Percentiles rank a stretch among this genome's conserved stretches.
Conservation (phyloP, 2,797 vertebrate species). For the Sebastes reedi region DNA sequence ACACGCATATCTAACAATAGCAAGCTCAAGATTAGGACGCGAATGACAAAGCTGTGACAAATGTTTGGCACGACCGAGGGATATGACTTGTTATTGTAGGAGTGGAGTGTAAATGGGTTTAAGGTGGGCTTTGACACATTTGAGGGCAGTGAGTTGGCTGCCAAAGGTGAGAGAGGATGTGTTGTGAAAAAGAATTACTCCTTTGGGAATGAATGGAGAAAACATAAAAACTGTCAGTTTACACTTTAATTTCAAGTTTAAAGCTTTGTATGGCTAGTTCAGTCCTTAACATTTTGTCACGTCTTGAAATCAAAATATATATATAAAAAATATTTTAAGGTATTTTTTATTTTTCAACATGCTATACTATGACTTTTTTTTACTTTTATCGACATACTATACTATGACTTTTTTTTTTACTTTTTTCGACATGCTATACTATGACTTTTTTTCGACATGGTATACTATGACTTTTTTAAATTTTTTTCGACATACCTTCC, state of each 20-base stretch:
- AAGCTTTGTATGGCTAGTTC: neutral
- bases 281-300: neutral
- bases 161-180: neutral
- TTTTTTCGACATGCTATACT: no score
- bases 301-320: no score
- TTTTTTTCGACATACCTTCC: no score
- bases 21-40: neutral
- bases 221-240: neutral
- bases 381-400: no score
- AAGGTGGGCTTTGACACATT: neutral
- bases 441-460: no score
- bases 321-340: no score
- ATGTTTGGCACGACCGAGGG: constrained; percentile 9
- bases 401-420: no score
- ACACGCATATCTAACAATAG: constrained; percentile 49
- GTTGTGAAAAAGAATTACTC: neutral
- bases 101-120: neutral
- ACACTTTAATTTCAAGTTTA: neutral
- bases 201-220: neutral
- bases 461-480: no score
- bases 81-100: constrained; percentile 19
- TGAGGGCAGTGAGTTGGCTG: neutral
- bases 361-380: no score
- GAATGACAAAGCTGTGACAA: constrained; percentile 23
- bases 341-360: no score